Evolutionary conservation across 2,888 invertebrate species (phyloP), one percentile per base, ranked within the genome.

Genomic region (Lithophane socia): DNA sequence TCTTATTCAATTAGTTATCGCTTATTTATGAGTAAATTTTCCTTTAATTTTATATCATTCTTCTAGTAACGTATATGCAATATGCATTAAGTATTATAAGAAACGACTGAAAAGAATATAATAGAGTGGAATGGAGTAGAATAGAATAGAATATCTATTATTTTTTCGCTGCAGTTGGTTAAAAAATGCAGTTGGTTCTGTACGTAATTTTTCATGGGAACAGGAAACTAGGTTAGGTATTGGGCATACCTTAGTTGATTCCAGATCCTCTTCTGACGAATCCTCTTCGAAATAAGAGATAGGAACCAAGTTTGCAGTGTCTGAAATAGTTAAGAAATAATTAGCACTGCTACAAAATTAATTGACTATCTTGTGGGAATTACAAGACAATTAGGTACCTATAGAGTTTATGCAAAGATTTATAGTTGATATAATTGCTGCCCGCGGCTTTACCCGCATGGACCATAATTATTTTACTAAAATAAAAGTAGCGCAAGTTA

Each of bases 251-350:
- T 94, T 95, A 80, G 91, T 89, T n/a, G 89, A 83, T 58, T 94
- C 94, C 10, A 92, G 54, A 79, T 96, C 96, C n/a, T 95, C 96
- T 44, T 96, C 95, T 24, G 92, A 89, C 18, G 87, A 86, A 42
- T 96, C 96, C 12, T 95, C 96, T 24, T 95, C 96, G 24, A 90
- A 89, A 29, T 91, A 88, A 82, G 81, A 86, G n/a, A 90, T 76
- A 70, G 92, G 89, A 73, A 92, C 82, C 63, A 91, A 80, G 18
- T 89, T 80, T 77, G 89, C 90, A 73, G 91, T 90, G 83, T 90
- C 96, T 96, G 90, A 65, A 92, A 92, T 73, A 72, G 61, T 74
- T 12, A 47, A 16, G 9, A 47, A 52, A 71, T 69, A n/a, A 49
- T 77, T 47, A 58, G 5, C 1, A 29, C 4, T 69, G 3, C 21